phyloP scores from a whole-genome alignment of 2,113 vertebrate genomes.

The Perca schrenkii region DNA sequence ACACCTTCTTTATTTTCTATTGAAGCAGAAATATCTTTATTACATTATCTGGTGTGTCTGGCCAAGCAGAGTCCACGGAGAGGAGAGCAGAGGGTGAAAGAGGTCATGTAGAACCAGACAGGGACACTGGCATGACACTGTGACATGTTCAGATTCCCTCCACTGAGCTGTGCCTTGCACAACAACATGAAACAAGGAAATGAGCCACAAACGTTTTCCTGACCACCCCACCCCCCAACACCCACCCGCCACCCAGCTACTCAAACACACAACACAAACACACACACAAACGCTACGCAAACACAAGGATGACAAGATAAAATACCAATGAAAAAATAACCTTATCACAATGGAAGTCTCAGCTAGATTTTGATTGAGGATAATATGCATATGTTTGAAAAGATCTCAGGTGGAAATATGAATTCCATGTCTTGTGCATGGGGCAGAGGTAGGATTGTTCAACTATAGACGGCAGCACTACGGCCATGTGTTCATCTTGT shows the following conservation, averaged over 20 bases:
- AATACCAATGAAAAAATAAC: background rate
- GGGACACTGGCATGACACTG: constrained; percentile 81
- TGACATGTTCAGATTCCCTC: constrained; percentile 90
- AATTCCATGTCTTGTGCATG: constrained; percentile 23
- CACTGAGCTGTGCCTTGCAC: constrained; percentile 87
- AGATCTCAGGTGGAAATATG: constrained; percentile 20
- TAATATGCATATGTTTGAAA: constrained; percentile 19
- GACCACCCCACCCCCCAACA: constrained; percentile 3
- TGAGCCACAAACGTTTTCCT: constrained; percentile 84
- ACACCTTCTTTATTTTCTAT: constrained; percentile 67
- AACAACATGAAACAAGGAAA: constrained; percentile 89
- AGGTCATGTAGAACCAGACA: constrained; percentile 79
- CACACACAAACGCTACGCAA: constrained; percentile 18
- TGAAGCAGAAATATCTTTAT: constrained; percentile 82
- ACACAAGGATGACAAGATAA: background rate
- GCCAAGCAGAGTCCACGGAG: constrained; percentile 64
- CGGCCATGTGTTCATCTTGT: constrained; percentile 76
- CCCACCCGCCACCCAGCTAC: constrained; percentile 13
- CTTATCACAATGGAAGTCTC: background rate
- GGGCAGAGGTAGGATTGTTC: constrained; percentile 32
- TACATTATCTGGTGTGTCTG: constrained; percentile 71
- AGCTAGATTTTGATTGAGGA: background rate
- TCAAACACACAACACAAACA: constrained; percentile 13
- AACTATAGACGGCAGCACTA: constrained; percentile 44
- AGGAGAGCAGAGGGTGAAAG: constrained; percentile 68